phyloP scores from a whole-genome alignment of 1,140 invertebrate species.

The Meloidogyne hapla region DNA sequence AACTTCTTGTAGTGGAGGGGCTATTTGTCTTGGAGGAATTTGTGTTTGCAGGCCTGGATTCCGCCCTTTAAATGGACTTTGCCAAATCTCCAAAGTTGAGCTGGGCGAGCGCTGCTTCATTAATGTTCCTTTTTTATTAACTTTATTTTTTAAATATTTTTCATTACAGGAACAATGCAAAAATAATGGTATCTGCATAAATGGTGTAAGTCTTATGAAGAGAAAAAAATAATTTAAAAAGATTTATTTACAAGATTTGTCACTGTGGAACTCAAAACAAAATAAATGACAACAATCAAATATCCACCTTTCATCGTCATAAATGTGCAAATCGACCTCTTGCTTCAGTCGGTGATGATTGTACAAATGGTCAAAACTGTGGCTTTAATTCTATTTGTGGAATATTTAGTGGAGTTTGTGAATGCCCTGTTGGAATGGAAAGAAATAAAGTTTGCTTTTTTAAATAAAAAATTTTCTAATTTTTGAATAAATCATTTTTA shows the following conservation, averaged over 20 bases:
- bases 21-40: constrained; percentile 39
- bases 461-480: neutral
- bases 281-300: neutral
- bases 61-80: constrained; percentile 40
- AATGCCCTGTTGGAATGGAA: constrained; percentile 57
- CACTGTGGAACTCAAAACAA: neutral
- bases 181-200: constrained; percentile 44
- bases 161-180: constrained; percentile 46
- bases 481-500: neutral
- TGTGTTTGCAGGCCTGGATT: constrained; percentile 55
- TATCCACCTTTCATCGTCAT: constrained; percentile 18
- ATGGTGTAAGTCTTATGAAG: constrained; percentile 44
- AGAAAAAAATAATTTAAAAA: neutral
- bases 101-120: constrained; percentile 50
- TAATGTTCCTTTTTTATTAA: constrained; percentile 1
- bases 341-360: constrained; percentile 56
- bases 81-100: constrained; percentile 45
- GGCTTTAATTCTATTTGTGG: constrained; percentile 58
- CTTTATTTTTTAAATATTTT: neutral
- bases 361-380: constrained; percentile 45
- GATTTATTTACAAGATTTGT: constrained; percentile 12
- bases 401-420: constrained; percentile 54
- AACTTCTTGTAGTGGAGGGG: constrained; percentile 25
- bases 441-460: constrained; percentile 27
- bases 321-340: constrained; percentile 35